phyloP scores from a whole-genome alignment of 2,797 vertebrate species.

The Netta rufina region DNA sequence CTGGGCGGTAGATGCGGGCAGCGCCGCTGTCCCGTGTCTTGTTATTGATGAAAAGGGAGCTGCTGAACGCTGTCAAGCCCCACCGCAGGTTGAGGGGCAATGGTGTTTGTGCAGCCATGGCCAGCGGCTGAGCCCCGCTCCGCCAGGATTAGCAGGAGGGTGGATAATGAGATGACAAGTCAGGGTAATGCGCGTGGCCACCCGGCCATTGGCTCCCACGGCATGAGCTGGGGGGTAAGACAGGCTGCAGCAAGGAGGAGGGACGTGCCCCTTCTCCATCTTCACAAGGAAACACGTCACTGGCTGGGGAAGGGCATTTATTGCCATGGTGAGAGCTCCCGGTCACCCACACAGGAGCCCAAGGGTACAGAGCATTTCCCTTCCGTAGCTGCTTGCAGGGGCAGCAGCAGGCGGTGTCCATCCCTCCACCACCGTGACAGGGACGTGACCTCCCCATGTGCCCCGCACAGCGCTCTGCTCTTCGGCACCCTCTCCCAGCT shows the following conservation, averaged over 20 bases:
- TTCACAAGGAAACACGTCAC: not conserved
- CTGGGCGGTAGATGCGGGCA: constrained; percentile 48
- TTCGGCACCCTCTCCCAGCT: fast-evolving
- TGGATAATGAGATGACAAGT: not conserved
- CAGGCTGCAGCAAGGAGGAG: not conserved
- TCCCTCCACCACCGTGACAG: fast-evolving
- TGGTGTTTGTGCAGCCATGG: not conserved
- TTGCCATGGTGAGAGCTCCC: not conserved
- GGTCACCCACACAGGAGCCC: fast-evolving
- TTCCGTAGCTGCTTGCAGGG: fast-evolving
- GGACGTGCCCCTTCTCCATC: not conserved
- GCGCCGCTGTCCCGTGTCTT: constrained; percentile 79
- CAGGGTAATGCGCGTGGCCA: not conserved
- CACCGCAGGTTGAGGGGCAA: constrained; percentile 80
- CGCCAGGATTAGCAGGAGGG: not conserved
- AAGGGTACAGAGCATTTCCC: not conserved
- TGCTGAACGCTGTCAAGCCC: constrained; percentile 78
- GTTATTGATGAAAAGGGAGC: constrained; percentile 84
- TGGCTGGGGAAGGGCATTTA: not conserved
- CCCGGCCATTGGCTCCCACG: not conserved
- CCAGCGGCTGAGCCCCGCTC: not conserved
- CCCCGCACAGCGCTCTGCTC: not conserved
- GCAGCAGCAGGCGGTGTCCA: not conserved
- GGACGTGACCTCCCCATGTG: not conserved
- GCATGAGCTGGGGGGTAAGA: not conserved